Evolutionary conservation across 1,140 invertebrate genomes (phyloP).

Genomic region (Drosophila auraria): DNA sequence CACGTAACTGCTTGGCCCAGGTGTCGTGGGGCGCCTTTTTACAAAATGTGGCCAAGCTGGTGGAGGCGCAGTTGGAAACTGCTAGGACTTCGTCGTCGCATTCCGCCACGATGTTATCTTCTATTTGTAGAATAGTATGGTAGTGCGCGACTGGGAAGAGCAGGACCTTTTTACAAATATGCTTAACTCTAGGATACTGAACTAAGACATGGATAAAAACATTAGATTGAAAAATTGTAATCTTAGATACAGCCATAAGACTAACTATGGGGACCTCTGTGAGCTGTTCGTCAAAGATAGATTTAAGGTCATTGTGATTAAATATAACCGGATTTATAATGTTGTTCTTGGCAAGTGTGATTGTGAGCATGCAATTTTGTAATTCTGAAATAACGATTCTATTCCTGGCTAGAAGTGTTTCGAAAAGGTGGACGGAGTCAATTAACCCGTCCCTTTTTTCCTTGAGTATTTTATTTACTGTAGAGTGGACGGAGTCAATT

Average conservation of each 20-base stretch:
- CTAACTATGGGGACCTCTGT: slow-evolving; percentile 1
- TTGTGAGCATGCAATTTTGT: slow-evolving; percentile 25
- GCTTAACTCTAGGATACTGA: too few relatives aligned
- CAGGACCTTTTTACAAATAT: too few relatives aligned
- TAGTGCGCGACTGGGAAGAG: too few relatives aligned
- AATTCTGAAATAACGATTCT: slow-evolving; percentile 29
- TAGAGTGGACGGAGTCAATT: too few relatives aligned
- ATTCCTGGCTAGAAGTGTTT: slow-evolving; percentile 16
- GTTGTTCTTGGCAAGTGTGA: slow-evolving; percentile 6
- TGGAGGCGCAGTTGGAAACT: neutral
- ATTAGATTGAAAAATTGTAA: neutral
- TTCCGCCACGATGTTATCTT: neutral
- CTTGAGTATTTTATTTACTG: neutral
- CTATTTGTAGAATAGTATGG: too few relatives aligned
- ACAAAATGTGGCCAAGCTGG: neutral
- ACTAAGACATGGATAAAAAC: neutral
- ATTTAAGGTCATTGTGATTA: neutral
- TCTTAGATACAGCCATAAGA: neutral
- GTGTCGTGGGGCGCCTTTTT: slow-evolving; percentile 1
- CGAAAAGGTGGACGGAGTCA: slow-evolving; percentile 4
- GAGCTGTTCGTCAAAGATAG: neutral
- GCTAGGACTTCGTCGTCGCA: neutral
- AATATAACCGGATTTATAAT: slow-evolving; percentile 2
- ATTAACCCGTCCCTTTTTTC: neutral
- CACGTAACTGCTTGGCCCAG: neutral